Percentiles rank a stretch among this genome's conserved stretches.
Conservation (phyloP, 2,888 invertebrate genomes). For the Melinopterus prodromus region DNA sequence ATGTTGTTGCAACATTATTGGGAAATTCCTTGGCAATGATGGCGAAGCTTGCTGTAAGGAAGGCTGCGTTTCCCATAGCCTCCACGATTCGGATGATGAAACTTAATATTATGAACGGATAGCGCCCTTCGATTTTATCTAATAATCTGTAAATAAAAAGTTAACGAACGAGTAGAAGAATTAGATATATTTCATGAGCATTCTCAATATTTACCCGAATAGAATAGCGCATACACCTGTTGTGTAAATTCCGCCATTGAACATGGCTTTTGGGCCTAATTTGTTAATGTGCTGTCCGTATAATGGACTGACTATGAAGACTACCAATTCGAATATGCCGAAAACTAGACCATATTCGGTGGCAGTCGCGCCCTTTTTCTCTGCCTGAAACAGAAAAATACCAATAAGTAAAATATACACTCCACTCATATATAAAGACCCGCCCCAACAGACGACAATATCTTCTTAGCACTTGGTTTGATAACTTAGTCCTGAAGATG, state of each 20-base stretch:
- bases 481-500: too few species aligned
- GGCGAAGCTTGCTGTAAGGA: conserved; percentile 86
- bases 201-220: conserved; percentile 69
- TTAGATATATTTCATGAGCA: not conserved
- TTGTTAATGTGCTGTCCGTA: conserved; percentile 82
- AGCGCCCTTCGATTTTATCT: conserved; percentile 74
- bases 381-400: conserved; percentile 69
- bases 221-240: conserved; percentile 85
- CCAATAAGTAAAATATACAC: not conserved
- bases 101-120: conserved; percentile 78
- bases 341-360: conserved; percentile 89
- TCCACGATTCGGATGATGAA: conserved; percentile 83
- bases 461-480: too few species aligned
- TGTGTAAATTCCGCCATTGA: conserved; percentile 84
- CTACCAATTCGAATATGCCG: conserved; percentile 84
- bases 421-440: too few species aligned
- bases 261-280: conserved; percentile 81
- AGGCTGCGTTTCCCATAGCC: conserved; percentile 87
- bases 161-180: conserved; percentile 1
- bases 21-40: conserved; percentile 90
- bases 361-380: conserved; percentile 80
- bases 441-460: too few species aligned
- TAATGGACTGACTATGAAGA: conserved; percentile 82
- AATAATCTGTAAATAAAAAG: conserved; percentile 65
- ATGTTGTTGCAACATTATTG: conserved; percentile 83